phyloP scores from a whole-genome alignment of 2,888 invertebrate species.

The Meloe dianella region DNA sequence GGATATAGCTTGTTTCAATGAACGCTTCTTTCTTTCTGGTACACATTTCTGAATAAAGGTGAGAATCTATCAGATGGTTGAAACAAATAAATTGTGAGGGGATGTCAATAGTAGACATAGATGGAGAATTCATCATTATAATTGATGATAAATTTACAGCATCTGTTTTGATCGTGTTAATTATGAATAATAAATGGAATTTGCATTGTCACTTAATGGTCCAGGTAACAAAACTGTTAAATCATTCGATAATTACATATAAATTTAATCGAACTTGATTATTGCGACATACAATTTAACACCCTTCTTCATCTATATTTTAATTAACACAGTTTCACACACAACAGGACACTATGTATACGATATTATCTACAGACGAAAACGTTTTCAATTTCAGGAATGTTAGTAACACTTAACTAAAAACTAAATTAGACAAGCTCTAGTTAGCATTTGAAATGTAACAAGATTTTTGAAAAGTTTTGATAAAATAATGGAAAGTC shows the following conservation, averaged over 20 bases:
- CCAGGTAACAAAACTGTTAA: no score
- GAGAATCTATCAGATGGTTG: slow-evolving; percentile 26
- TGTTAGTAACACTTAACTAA: no score
- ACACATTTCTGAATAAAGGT: slow-evolving; percentile 20
- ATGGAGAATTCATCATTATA: slow-evolving; percentile 25
- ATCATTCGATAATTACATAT: no score
- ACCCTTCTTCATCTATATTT: no score
- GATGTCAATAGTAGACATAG: not conserved
- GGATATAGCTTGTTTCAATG: slow-evolving; percentile 22
- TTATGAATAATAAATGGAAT: slow-evolving; percentile 19
- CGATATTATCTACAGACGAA: no score
- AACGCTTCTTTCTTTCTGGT: not conserved
- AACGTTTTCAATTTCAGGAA: no score
- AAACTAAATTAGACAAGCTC: not conserved
- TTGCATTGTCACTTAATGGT: not conserved
- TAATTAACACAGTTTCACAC: no score
- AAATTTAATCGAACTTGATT: no score
- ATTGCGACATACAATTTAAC: no score
- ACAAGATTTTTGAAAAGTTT: not conserved
- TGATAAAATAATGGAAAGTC: slow-evolving; percentile 1
- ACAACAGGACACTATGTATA: no score
- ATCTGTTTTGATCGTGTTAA: slow-evolving; percentile 13
- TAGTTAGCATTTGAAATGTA: not conserved
- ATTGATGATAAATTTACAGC: slow-evolving; percentile 19
- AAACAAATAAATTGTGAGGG: not conserved